Conservation (phyloP, 2,888 invertebrate genomes). For the Ferrisia virgata region DNA sequence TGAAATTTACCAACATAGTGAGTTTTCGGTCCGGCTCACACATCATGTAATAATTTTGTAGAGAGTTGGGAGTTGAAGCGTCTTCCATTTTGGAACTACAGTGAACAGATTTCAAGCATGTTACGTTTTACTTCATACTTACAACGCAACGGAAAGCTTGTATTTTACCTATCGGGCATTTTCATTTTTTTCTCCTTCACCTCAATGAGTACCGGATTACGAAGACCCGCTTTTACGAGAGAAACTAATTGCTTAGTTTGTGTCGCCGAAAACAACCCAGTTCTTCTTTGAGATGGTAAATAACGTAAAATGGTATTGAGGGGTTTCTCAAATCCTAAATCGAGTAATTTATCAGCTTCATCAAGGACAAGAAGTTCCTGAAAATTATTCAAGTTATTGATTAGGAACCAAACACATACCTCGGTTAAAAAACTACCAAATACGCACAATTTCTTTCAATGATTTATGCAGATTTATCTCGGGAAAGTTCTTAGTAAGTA, state of each 20-base stretch:
- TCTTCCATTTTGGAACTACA: constrained; percentile 43
- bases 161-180: constrained; percentile 45
- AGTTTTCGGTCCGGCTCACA: constrained; percentile 79
- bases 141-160: too few species aligned
- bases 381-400: too few species aligned
- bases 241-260: constrained; percentile 92
- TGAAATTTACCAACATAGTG: constrained; percentile 71
- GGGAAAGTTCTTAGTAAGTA: constrained; percentile 66
- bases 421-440: neutral
- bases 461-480: constrained; percentile 67
- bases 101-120: neutral
- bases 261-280: constrained; percentile 98
- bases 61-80: constrained; percentile 55
- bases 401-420: too few species aligned
- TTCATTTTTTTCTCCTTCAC: constrained; percentile 78
- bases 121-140: neutral
- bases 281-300: constrained; percentile 88
- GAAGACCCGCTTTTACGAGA: constrained; percentile 84
- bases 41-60: constrained; percentile 72
- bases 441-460: constrained; percentile 70
- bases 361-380: constrained; percentile 90
- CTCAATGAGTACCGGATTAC: constrained; percentile 86
- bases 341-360: constrained; percentile 92
- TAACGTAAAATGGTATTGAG: constrained; percentile 85
- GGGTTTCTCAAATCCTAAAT: constrained; percentile 83